Evolutionary conservation across 2,888 invertebrate genomes (phyloP).

Genomic region (Frankliniella fusca): DNA sequence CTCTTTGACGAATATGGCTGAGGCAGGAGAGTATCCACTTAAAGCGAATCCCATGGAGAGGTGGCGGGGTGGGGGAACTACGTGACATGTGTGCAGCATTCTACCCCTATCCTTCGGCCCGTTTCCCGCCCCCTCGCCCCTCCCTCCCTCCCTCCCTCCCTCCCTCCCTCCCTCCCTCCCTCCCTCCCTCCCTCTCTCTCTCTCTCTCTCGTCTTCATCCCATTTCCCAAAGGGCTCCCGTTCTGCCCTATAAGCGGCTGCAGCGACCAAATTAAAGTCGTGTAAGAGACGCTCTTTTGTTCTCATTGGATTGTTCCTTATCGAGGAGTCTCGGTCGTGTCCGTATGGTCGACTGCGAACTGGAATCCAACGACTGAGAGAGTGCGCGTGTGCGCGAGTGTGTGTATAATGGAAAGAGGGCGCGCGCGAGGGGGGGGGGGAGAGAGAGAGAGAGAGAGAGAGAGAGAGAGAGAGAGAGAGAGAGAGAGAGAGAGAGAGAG

Average conservation of each 20-base stretch:
- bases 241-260: not conserved
- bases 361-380: too few relatives aligned
- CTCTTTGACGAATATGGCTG: not conserved
- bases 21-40: not conserved
- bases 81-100: not conserved
- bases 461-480: not conserved
- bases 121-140: not conserved
- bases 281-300: not conserved
- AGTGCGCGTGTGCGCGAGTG: not conserved
- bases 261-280: conserved; percentile 17
- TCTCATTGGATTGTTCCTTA: not conserved
- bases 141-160: not conserved
- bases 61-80: not conserved
- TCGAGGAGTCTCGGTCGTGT: not conserved
- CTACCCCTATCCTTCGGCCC: not conserved
- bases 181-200: too few relatives aligned
- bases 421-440: too few relatives aligned
- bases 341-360: too few relatives aligned
- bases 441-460: not conserved
- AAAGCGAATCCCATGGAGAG: not conserved
- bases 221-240: too few relatives aligned
- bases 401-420: not conserved
- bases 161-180: not conserved
- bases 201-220: too few relatives aligned
- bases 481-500: not conserved